Conservation (phyloP, 2,888 invertebrate species). For the Autographa pulchrina region DNA sequence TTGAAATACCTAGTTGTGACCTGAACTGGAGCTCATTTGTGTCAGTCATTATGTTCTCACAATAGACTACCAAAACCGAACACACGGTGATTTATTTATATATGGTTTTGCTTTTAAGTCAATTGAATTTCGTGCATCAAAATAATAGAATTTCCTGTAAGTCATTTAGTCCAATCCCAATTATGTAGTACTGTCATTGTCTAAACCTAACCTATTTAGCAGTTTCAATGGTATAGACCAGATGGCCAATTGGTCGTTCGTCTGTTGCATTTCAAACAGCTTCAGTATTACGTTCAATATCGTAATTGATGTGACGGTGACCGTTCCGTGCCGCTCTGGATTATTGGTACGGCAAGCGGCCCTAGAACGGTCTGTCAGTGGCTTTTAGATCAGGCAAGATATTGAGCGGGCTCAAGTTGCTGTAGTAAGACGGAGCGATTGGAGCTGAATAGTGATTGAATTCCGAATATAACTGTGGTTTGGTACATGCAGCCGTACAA, state of each 20-base stretch:
- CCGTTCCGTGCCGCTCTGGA: conserved; percentile 26
- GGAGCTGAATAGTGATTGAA: conserved; percentile 9
- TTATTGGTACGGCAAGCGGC: conserved; percentile 41
- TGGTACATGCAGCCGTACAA: conserved; percentile 3
- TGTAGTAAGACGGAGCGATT: neutral
- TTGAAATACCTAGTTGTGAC: conserved; percentile 7
- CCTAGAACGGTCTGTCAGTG: conserved; percentile 34
- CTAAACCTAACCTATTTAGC: conserved; percentile 26
- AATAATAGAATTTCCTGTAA: neutral
- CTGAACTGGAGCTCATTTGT: neutral
- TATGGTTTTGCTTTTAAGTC: neutral
- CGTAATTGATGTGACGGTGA: conserved; percentile 54
- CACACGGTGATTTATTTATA: too few species aligned
- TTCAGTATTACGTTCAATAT: conserved; percentile 48
- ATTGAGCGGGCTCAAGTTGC: conserved; percentile 12
- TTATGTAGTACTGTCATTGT: neutral
- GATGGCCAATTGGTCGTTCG: conserved; percentile 42
- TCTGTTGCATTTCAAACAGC: conserved; percentile 46
- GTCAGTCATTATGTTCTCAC: too few species aligned
- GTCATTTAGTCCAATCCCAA: neutral
- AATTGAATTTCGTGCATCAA: neutral
- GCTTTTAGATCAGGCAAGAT: conserved; percentile 27
- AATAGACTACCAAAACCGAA: too few species aligned
- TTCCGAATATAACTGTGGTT: conserved; percentile 6
- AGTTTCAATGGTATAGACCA: conserved; percentile 24